Percentiles rank a stretch among this genome's conserved stretches.
Conservation (phyloP, 2,113 vertebrate genomes). For the Parus major region DNA sequence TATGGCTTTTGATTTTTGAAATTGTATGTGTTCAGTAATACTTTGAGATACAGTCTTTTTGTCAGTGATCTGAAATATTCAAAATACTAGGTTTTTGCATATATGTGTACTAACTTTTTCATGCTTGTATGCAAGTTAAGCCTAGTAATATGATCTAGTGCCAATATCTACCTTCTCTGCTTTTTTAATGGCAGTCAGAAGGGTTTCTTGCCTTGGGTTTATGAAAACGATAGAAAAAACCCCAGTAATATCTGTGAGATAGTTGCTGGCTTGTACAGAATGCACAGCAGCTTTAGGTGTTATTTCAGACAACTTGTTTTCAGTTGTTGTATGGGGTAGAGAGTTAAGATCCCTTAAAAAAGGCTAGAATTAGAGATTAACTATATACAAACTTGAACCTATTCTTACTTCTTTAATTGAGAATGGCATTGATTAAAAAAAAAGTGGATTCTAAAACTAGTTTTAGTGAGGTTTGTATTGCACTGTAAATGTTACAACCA, state of each 20-base stretch:
- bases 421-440: background rate
- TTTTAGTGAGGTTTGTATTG: background rate
- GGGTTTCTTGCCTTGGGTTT: background rate
- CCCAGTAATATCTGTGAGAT: background rate
- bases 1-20: background rate
- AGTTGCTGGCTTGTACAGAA: background rate
- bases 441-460: background rate
- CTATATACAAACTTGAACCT: background rate
- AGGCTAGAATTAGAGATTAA: background rate
- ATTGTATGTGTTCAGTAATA: background rate
- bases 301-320: background rate
- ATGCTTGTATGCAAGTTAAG: background rate
- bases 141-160: background rate
- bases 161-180: background rate
- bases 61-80: background rate
- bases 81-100: background rate
- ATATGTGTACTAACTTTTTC: background rate
- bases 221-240: background rate
- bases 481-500: rapidly evolving
- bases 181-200: background rate
- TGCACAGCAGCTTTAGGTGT: background rate
- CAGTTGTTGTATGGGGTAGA: background rate
- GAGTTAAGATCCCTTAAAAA: background rate
- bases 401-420: background rate
- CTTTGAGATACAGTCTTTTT: background rate